A percentile compares a stretch with the other conserved stretches of the same genome.
Evolutionary conservation across 2,888 invertebrate genomes (phyloP).

Genomic region (Molorchus minor): DNA sequence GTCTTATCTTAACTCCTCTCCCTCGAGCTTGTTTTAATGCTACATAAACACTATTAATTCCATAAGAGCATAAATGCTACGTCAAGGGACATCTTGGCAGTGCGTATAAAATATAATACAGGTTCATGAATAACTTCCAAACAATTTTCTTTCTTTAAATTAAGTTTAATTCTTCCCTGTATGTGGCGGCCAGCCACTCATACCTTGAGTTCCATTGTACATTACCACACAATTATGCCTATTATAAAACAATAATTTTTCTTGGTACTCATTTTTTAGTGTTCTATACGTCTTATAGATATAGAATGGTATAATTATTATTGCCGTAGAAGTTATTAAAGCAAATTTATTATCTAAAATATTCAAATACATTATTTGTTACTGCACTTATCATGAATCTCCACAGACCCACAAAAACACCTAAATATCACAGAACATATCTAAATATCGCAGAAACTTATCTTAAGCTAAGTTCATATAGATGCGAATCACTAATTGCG

Average conservation of each 20-base stretch:
- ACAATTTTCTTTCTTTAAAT: constrained; percentile 33
- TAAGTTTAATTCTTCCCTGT: constrained; percentile 19
- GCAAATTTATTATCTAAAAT: constrained; percentile 29
- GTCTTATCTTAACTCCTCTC: constrained; percentile 51
- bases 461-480: too few species aligned
- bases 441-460: too few species aligned
- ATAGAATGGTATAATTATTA: constrained; percentile 39
- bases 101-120: constrained; percentile 52
- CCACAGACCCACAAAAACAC: too few species aligned
- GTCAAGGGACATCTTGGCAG: constrained; percentile 48
- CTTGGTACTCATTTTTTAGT: constrained; percentile 40
- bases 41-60: constrained; percentile 41
- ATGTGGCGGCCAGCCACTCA: constrained; percentile 48
- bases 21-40: constrained; percentile 46
- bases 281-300: constrained; percentile 45
- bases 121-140: constrained; percentile 48
- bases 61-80: constrained; percentile 52
- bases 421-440: too few species aligned
- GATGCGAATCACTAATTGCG: too few species aligned
- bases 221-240: constrained; percentile 55
- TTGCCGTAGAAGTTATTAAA: constrained; percentile 31
- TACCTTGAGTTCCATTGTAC: constrained; percentile 43
- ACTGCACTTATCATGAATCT: too few species aligned
- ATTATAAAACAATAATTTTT: constrained; percentile 43
- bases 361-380: too few species aligned